phyloP scores from a whole-genome alignment of 2,888 invertebrate genomes.

The Cancer borealis region DNA sequence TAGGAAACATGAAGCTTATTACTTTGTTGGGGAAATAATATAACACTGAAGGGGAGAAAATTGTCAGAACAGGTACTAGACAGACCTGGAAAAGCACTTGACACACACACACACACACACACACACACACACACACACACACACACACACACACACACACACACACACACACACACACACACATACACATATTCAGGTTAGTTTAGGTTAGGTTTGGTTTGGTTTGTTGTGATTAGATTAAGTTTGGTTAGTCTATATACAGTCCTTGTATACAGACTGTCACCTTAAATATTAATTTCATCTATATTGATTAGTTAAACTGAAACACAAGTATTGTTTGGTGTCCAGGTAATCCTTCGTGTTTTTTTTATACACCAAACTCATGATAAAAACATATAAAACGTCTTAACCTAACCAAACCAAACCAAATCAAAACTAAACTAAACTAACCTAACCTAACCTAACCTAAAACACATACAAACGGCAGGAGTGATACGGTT shows the following conservation, averaged over 20 bases:
- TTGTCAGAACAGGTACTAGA: not conserved
- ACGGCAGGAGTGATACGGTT: not conserved
- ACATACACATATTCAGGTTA: not conserved
- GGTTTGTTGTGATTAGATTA: no score
- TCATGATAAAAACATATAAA: not conserved
- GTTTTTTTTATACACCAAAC: not conserved
- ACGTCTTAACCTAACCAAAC: no score
- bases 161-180: conserved; percentile 1
- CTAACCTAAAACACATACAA: not conserved
- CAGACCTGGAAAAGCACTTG: not conserved
- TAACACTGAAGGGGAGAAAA: not conserved
- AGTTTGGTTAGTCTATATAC: no score
- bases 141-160: not conserved
- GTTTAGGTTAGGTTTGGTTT: no score
- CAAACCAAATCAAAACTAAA: no score
- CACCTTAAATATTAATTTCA: not conserved
- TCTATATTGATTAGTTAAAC: no score
- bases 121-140: conserved; percentile 1
- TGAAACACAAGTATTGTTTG: not conserved
- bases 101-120: not conserved
- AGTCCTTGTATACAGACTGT: no score
- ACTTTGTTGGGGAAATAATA: not conserved
- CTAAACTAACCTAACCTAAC: no score
- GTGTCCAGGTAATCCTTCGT: no score
- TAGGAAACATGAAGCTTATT: not conserved